phyloP scores from a whole-genome alignment of 2,888 invertebrate species.

The Yponomeuta malinellus region DNA sequence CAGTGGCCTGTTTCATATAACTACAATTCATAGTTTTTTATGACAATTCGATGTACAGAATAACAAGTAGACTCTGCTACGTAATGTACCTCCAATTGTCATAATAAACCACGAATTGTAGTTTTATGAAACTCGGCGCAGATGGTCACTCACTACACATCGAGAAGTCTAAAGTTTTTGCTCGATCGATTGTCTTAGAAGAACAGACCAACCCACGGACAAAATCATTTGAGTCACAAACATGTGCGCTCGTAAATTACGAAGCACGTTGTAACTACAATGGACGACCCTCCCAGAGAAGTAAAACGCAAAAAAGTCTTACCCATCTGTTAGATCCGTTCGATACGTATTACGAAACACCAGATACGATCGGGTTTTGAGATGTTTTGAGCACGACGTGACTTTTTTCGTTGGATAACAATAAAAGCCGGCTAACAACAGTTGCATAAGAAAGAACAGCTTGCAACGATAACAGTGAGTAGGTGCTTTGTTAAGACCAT shows the following conservation, averaged over 20 bases:
- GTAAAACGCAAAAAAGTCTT: not conserved
- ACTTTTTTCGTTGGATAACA: slow-evolving; percentile 33
- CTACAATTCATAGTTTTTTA: too few species aligned
- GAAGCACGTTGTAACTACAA: not conserved
- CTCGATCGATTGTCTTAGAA: not conserved
- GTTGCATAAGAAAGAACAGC: slow-evolving; percentile 59
- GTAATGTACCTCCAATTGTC: too few species aligned
- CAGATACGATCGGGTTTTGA: slow-evolving; percentile 59
- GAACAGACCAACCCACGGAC: not conserved
- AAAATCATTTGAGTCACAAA: not conserved
- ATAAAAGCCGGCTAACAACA: slow-evolving; percentile 37
- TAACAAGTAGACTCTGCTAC: too few species aligned
- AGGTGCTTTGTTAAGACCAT: slow-evolving; percentile 6
- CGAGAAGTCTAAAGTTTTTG: not conserved
- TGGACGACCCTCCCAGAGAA: not conserved
- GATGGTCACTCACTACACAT: too few species aligned
- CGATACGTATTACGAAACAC: slow-evolving; percentile 57
- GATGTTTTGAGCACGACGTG: slow-evolving; percentile 54
- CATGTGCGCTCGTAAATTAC: slow-evolving; percentile 7
- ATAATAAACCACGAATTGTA: too few species aligned
- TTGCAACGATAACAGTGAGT: slow-evolving; percentile 34
- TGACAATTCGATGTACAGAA: too few species aligned
- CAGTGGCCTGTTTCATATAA: too few species aligned
- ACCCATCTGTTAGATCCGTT: slow-evolving; percentile 12
- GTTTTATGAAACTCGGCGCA: too few species aligned